These are phyloP conservation scores for Drosophila flavopinicola DNA, from an alignment of 2,888 invertebrate genomes.

Conservation along the genomic window DNA sequence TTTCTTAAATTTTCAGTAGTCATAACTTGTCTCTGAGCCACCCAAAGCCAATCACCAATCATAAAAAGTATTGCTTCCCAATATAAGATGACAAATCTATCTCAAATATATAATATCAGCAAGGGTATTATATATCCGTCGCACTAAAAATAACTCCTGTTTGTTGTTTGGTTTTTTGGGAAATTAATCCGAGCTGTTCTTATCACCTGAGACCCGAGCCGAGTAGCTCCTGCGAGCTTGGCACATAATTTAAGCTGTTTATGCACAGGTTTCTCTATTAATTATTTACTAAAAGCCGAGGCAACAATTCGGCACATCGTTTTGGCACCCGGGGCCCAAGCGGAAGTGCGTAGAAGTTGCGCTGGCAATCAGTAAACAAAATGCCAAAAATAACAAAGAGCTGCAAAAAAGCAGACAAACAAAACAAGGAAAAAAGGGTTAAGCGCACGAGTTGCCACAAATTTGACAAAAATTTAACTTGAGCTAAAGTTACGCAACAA, in stretches of 20 bases:
- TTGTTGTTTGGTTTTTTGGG: not conserved
- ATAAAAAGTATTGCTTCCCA: too few relatives aligned
- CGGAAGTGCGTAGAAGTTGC: slow-evolving; percentile 70
- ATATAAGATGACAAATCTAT: too few relatives aligned
- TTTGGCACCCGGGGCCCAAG: slow-evolving; percentile 37
- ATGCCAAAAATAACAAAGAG: slow-evolving; percentile 21
- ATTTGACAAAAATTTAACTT: slow-evolving; percentile 57
- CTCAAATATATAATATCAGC: too few relatives aligned
- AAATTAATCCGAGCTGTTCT: slow-evolving; percentile 26
- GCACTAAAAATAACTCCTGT: not conserved
- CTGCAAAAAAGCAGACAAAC: slow-evolving; percentile 5
- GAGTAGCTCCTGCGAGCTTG: slow-evolving; percentile 17
- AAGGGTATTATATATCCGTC: slow-evolving; percentile 2
- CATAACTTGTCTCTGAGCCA: not conserved
- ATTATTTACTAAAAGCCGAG: slow-evolving; percentile 73
- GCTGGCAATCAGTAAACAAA: slow-evolving; percentile 57
- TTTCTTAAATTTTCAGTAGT: not conserved
- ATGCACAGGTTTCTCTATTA: slow-evolving; percentile 65
- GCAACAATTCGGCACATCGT: slow-evolving; percentile 72
- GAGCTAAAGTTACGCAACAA: slow-evolving; percentile 45
- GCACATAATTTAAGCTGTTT: slow-evolving; percentile 74
- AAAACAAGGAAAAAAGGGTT: slow-evolving; percentile 52
- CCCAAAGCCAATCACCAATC: not conserved
- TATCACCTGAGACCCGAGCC: slow-evolving; percentile 36
- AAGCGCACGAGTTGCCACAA: slow-evolving; percentile 48